Evolutionary conservation across 1,140 invertebrate species (phyloP), one percentile per base, ranked within the genome.

Genomic region (Sminthurinus signatus): DNA sequence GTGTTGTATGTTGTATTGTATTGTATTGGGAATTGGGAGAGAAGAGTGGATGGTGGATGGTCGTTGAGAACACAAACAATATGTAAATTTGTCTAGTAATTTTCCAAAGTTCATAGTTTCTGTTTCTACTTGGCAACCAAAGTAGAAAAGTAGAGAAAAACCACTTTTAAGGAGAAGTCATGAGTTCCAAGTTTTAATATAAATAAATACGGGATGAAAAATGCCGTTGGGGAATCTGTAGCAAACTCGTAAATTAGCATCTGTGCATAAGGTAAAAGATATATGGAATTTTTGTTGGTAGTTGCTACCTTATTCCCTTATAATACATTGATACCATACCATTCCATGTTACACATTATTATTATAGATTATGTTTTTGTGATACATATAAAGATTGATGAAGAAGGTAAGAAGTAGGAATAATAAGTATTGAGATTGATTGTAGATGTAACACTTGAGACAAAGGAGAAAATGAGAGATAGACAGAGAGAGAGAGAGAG

Each of bases 171-270:
- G 36, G 36, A 17, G 36, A 39, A 39, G 36, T 39, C 36, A 39
- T 39, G 8, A 10, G n/a, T 17, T 8, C 8, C 21, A 46, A 19
- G 44, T 46, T 10, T 5, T 46, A 28, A 28, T 28, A 52, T 28
- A 25, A 27, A 52, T 52, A 52, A 52, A 52, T 52, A 52, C 27
- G 14, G 23, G 14, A 28, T 52, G 25, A 29, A 25, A 52, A 8
- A 4, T 52, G 50, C 50, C 50, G 50, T 25, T 52, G 50, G 50
- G 50, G 50, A 52, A 52, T 27, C 50, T 28, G 50, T 52, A 52
- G 50, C 50, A 28, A 52, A 52, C 50, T 52, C 50, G 50, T 52
- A 52, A 52, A 52, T 52, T 52, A 52, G 50, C 50, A 52, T 52
- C 32, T 36, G 32, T 5, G 32, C 32, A 36, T 36, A 8, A 15